phyloP scores from a whole-genome alignment of 92 coral and sea anemone genomes.

The Anthopleura xanthogrammica region DNA sequence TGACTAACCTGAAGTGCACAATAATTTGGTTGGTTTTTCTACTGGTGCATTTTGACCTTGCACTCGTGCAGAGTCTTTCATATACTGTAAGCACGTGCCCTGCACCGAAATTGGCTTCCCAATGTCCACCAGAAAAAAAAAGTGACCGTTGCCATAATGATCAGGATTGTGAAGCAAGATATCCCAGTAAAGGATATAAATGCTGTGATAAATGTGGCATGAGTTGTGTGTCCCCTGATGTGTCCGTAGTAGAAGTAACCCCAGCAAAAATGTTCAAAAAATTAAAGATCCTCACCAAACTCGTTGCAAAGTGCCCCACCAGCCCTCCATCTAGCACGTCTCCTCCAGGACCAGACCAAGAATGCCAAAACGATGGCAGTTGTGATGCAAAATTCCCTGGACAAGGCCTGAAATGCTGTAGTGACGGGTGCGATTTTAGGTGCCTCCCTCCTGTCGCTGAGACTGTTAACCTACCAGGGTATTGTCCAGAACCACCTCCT shows the following conservation, averaged over 20 bases:
- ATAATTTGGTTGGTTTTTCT: background rate
- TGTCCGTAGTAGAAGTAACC: background rate
- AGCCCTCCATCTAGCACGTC: background rate
- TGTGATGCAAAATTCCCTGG: background rate
- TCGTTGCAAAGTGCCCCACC: background rate
- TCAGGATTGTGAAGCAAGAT: background rate
- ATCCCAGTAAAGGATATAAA: background rate
- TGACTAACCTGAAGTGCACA: background rate
- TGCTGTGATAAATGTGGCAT: background rate
- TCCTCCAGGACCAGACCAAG: background rate
- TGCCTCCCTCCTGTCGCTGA: no score
- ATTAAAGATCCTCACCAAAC: background rate
- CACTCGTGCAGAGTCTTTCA: background rate
- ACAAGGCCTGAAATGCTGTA: background rate
- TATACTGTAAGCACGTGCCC: no score
- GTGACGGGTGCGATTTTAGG: no score
- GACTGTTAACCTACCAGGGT: no score
- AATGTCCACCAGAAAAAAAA: background rate
- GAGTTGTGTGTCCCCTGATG: background rate
- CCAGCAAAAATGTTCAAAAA: no score
- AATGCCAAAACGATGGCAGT: background rate
- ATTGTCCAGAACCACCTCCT: no score
- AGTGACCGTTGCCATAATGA: background rate
- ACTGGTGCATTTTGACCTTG: background rate
- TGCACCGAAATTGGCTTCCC: background rate